phyloP scores from a whole-genome alignment of 1,140 invertebrate genomes.

The Semibalanus balanoides region DNA sequence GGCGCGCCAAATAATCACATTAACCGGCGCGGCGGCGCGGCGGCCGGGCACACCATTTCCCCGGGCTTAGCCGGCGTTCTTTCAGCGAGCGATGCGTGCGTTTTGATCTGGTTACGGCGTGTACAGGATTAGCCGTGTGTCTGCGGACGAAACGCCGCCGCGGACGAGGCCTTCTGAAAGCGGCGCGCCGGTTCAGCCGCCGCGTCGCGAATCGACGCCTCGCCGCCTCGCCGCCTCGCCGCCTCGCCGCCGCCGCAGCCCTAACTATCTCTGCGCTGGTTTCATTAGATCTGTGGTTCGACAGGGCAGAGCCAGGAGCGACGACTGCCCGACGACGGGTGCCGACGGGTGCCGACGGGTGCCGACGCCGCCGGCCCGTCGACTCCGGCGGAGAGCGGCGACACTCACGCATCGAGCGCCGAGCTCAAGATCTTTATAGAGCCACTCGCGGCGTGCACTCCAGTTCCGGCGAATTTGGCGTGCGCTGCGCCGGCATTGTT shows the following conservation, averaged over 20 bases:
- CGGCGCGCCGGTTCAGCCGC: too few species aligned
- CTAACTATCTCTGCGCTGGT: too few species aligned
- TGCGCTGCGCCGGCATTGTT: neutral
- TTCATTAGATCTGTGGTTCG: too few species aligned
- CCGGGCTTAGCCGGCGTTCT: neutral
- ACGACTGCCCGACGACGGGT: too few species aligned
- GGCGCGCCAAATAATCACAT: neutral
- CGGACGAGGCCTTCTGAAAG: neutral
- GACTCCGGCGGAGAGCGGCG: neutral
- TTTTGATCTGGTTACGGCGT: neutral
- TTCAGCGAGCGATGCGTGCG: neutral
- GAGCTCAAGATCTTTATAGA: neutral
- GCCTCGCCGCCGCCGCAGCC: too few species aligned
- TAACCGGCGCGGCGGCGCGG: neutral
- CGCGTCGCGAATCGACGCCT: neutral
- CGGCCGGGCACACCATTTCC: too few species aligned
- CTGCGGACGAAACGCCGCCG: too few species aligned
- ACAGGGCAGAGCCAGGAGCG: too few species aligned
- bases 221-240: too few species aligned
- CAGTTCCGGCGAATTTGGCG: neutral
- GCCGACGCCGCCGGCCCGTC: too few species aligned
- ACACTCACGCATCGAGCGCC: neutral
- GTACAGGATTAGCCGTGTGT: neutral
- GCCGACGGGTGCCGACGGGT: neutral
- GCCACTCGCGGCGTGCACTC: neutral